phyloP scores from a whole-genome alignment of 2,888 invertebrate species.

The Xanthostigma xanthostigma region DNA sequence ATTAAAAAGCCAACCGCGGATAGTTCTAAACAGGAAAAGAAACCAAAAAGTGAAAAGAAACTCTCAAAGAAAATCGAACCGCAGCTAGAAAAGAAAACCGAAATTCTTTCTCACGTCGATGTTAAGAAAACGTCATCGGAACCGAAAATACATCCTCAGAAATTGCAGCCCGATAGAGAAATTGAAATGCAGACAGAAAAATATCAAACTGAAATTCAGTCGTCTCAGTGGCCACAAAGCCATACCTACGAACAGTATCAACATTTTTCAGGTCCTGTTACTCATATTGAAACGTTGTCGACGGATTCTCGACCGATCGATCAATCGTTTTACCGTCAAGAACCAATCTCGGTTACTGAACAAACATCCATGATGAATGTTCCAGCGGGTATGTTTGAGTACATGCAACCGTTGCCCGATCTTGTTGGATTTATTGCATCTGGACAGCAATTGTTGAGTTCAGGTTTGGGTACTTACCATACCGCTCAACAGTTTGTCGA shows the following conservation, averaged over 20 bases:
- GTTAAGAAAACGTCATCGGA: too few species aligned
- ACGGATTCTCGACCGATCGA: too few species aligned
- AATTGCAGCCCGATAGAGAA: too few species aligned
- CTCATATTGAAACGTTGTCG: too few species aligned
- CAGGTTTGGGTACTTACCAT: slow-evolving; percentile 33
- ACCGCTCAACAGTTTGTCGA: slow-evolving; percentile 13
- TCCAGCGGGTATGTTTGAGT: slow-evolving; percentile 26
- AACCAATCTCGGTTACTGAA: too few species aligned
- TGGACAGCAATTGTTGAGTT: slow-evolving; percentile 29
- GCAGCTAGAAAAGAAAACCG: neutral
- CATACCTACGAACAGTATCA: slow-evolving; percentile 11
- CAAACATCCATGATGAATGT: neutral
- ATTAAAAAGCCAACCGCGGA: too few species aligned
- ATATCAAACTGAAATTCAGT: too few species aligned
- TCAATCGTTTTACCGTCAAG: too few species aligned
- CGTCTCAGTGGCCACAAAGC: too few species aligned
- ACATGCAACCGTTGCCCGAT: slow-evolving; percentile 32
- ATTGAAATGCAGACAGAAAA: too few species aligned
- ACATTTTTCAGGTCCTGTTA: slow-evolving; percentile 6
- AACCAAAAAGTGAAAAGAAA: slow-evolving; percentile 5
- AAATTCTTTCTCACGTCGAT: too few species aligned
- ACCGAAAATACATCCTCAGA: too few species aligned
- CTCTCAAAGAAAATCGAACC: slow-evolving; percentile 1
- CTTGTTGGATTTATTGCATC: slow-evolving; percentile 33
- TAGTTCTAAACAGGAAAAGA: slow-evolving; percentile 1